Base-by-base conservation (phyloP, 2,888 invertebrate species). In the Melangyna quadrimaculata region DNA sequence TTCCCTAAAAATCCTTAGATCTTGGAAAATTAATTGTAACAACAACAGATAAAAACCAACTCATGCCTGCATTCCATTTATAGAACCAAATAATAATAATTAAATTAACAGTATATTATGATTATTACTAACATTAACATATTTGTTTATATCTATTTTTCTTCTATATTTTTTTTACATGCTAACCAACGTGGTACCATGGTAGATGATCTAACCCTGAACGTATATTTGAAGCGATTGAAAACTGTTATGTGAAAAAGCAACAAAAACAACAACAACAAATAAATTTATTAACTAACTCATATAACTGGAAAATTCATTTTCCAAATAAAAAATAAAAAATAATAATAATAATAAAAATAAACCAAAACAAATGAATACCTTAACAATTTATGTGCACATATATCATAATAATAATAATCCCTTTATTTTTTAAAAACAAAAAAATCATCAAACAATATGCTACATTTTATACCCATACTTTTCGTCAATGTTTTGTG, bases 141-240 rank as follows among this genome's bases (percentile, higher is more conserved):
- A 89, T 88, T 88, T 88, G 82, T 88, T 87, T 88, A 87, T 88
- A 87, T 89, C 87, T 88, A 89, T 88, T 89, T 88, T 88, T 88
- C 87, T 87, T 88, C 87, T 88, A 88, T 87, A 88, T 87, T 88
- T 88, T 27, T 88, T 88, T 88, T 88, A 88, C 89, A 89, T 90
- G 90, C 89, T 89, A 89, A 89, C 89, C 87, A 88, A 89, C 89
- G 88, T 88, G 89, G 90, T 89, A 88, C 89, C 89, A 90, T 89
- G 90, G 90, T 90, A 90, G 90, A 90, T 88, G 89, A 89, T 87
- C 80, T 86, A 86, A 87, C 82, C 73, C 72, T 71, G 83, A 87
- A 78, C 77, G 87, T 81, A 81, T 84, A 87, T 70, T 77, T 87
- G 79, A 78, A 87, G 87, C 80, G 74, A 83, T 87, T 75, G 77